A percentile compares a stretch with the other conserved stretches of the same genome.
Conservation (phyloP, 2,113 vertebrate genomes). For the Leucosticte australis region DNA sequence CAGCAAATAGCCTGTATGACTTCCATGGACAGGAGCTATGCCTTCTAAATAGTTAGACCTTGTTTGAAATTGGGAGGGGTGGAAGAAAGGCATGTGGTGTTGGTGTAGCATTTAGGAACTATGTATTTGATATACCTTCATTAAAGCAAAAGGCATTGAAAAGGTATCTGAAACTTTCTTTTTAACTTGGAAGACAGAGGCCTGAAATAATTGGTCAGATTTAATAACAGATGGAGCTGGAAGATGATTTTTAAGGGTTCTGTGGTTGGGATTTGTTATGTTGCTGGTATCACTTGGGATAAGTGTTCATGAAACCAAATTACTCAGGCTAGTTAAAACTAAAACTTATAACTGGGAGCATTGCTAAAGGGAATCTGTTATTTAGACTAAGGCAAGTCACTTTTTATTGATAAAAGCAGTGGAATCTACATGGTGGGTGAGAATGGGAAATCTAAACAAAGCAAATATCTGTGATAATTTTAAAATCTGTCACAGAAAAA, state of each 20-base stretch:
- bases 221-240: background rate
- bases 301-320: background rate
- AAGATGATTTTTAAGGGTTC: background rate
- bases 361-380: background rate
- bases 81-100: background rate
- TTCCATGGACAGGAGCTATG: background rate
- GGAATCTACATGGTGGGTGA: background rate
- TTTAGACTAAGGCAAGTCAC: background rate
- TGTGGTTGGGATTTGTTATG: background rate
- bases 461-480: background rate
- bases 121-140: background rate
- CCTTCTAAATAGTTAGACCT: background rate
- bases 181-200: background rate
- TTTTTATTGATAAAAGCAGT: background rate
- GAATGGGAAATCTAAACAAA: background rate
- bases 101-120: background rate
- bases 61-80: background rate
- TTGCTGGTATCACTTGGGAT: background rate
- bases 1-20: background rate
- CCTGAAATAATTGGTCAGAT: background rate
- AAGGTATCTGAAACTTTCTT: background rate
- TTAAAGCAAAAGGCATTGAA: background rate
- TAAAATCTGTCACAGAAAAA: background rate
- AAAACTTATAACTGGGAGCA: background rate
- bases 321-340: background rate